Conservation (phyloP, 1,140 invertebrate genomes). For the Drosophila athabasca region DNA sequence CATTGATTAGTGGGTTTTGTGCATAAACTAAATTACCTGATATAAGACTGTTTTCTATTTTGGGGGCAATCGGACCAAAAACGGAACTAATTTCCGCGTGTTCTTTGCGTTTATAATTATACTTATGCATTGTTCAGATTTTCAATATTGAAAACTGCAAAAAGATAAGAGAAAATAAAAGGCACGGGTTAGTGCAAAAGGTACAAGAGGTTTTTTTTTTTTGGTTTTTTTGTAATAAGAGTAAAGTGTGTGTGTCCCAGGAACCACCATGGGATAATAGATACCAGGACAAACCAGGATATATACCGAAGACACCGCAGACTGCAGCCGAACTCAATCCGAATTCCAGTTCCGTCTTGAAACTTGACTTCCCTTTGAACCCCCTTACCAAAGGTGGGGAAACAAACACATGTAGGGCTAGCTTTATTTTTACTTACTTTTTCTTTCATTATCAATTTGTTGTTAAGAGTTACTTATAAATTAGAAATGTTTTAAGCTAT, state of each 20-base stretch:
- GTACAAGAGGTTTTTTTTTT: conserved; percentile 8
- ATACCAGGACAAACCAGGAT: not conserved
- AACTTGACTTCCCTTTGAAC: conserved; percentile 63
- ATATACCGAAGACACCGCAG: conserved; percentile 21
- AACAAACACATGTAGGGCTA: conserved; percentile 72
- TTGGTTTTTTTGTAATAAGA: conserved; percentile 38
- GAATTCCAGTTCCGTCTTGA: conserved; percentile 13
- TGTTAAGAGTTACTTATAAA: conserved; percentile 77
- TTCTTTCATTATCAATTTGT: conserved; percentile 66
- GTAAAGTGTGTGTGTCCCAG: conserved; percentile 46
- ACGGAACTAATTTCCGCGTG: conserved; percentile 44
- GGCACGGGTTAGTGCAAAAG: conserved; percentile 69
- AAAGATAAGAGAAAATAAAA: conserved; percentile 76
- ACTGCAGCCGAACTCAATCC: not conserved
- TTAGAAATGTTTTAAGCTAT: conserved; percentile 77
- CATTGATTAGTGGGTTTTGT: conserved; percentile 74
- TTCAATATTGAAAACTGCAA: conserved; percentile 82
- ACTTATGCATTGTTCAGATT: conserved; percentile 67
- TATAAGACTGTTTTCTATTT: conserved; percentile 36
- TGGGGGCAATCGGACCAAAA: conserved; percentile 25
- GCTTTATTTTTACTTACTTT: conserved; percentile 80
- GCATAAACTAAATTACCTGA: conserved; percentile 69
- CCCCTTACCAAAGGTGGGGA: conserved; percentile 81
- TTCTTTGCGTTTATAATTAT: conserved; percentile 41
- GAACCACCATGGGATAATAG: conserved; percentile 64